Conservation (phyloP, 53 echinoderm and acorn worm species). For the Zoroaster sp. region DNA sequence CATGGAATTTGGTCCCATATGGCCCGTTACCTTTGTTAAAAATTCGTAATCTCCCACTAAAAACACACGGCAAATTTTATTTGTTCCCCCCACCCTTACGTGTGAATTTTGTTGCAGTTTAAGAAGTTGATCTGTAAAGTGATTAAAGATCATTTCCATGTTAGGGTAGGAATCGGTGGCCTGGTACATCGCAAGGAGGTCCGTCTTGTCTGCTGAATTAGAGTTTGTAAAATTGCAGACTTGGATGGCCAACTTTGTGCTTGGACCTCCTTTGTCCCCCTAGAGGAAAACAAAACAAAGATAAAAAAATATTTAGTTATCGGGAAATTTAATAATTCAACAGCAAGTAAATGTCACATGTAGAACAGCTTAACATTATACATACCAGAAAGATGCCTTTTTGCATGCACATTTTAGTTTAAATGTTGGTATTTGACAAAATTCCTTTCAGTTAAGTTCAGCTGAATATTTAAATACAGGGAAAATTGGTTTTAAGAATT, state of each 20-base stretch:
- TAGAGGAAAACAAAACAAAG: neutral
- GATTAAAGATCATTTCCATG: neutral
- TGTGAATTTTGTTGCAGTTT: neutral
- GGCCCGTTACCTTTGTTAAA: no score
- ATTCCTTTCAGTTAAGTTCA: neutral
- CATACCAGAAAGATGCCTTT: neutral
- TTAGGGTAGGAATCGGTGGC: neutral
- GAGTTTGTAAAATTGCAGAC: neutral
- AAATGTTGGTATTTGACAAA: neutral
- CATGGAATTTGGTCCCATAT: no score
- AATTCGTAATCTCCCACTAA: neutral
- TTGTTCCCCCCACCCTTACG: neutral
- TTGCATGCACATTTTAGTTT: neutral
- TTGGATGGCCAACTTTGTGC: neutral
- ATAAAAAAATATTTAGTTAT: neutral
- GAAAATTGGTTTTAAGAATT: neutral
- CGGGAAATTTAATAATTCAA: neutral
- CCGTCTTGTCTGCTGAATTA: no score
- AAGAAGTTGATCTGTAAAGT: neutral
- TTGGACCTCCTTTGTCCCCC: neutral
- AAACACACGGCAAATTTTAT: neutral
- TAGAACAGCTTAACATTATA: neutral
- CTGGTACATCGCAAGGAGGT: neutral
- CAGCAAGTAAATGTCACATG: neutral
- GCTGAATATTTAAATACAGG: no score